phyloP scores from a whole-genome alignment of 1,140 invertebrate genomes.

The Aculops lycopersici region DNA sequence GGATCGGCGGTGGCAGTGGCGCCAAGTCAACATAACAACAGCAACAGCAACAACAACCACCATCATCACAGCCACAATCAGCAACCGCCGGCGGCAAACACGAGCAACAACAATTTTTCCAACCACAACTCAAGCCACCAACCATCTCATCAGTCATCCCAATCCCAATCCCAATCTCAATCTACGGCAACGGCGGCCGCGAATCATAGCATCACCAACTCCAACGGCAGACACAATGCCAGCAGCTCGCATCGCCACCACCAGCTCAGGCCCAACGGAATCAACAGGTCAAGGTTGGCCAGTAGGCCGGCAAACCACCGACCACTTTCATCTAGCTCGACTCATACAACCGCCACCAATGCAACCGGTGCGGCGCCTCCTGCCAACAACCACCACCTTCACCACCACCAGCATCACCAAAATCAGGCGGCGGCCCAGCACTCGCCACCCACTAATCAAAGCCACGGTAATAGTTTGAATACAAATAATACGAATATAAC shows the following conservation, averaged over 20 bases:
- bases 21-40: too few relatives aligned
- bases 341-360: not conserved
- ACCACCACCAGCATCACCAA: not conserved
- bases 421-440: not conserved
- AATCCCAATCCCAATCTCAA: not conserved
- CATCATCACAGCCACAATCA: too few relatives aligned
- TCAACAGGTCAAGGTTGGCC: not conserved
- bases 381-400: not conserved
- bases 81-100: too few relatives aligned
- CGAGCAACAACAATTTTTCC: not conserved
- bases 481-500: not conserved
- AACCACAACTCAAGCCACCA: not conserved
- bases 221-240: not conserved
- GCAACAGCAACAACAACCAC: too few relatives aligned
- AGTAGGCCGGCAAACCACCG: not conserved
- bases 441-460: not conserved
- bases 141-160: not conserved
- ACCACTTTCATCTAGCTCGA: not conserved
- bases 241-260: not conserved
- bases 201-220: not conserved
- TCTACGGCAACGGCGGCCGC: not conserved
- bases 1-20: too few relatives aligned
- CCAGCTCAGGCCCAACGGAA: not conserved
- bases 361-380: not conserved
- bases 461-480: not conserved